Evolutionary conservation across 1,140 invertebrate genomes (phyloP), one percentile per base, ranked within the genome.

Genomic region (Drosophila equinoxialis): DNA sequence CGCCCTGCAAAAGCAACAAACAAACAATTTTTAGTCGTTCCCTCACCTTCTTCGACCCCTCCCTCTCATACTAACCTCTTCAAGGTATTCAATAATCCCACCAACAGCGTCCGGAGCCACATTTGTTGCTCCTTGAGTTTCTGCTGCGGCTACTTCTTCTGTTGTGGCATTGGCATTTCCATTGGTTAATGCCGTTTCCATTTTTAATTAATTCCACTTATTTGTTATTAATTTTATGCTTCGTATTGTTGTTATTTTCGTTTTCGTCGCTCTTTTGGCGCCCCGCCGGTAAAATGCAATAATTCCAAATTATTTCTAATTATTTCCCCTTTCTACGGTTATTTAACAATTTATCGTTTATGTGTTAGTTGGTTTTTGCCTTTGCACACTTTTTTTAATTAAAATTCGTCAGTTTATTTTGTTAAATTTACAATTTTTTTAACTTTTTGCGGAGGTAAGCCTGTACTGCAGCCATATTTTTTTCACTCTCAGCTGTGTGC

Each of bases 11-110:
- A 71, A 76, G 76, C 87, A 76, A 30, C 71, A 61, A 64, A 69
- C 57, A 63, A 8, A 14, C 3, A 45, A 45, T 35, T 42, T 23
- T 5, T 4, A 13, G 20, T 26, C 11, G 20, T 6, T 20, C 3
- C 17, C n/a, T 10, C 14, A 4, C 57, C 14, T 20, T 11, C 35
- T 26, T 26, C 3, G 23, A 26, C 23, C 0, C 60, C 17, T 10
- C 20, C 13, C 2, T 6, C 8, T 11, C 30, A 8, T n/a, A 62
- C 60, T 23, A 17, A 65, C 63, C 63, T 55, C 63, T 17, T 41
- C 48, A n/a, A 77, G 13, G 63, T 87, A 82, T 26, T 79, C 69
- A 58, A 78, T 81, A 62, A 78, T 59, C 59, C 59, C 63, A 74
- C 57, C 45, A 10, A 48, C 68, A 14, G 39, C 65, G 23, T 37